Percentiles rank a stretch among this genome's conserved stretches.
These are phyloP conservation scores for Petrosia ficiformis DNA, from an alignment of 37 sponge, comb jelly and placozoan genomes.

Conservation along the genomic window DNA sequence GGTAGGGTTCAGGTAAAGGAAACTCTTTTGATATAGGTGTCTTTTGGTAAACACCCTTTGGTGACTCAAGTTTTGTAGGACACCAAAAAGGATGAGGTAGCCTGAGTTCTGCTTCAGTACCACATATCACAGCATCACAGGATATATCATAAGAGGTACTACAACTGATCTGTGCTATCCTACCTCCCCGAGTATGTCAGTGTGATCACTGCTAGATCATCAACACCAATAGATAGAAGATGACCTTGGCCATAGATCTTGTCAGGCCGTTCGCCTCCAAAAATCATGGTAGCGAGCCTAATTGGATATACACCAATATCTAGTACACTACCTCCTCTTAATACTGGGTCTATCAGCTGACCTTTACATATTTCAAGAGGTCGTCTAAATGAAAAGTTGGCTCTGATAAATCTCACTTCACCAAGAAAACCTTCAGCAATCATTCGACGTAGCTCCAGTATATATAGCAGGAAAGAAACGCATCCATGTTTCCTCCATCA, in stretches of 20 bases:
- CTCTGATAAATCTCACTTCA: constrained; percentile 59
- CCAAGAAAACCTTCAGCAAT: constrained; percentile 64
- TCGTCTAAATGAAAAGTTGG: constrained; percentile 50
- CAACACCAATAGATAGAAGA: constrained; percentile 21
- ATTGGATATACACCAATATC: constrained; percentile 80
- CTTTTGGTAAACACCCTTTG: constrained; percentile 25
- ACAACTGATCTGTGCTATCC: constrained; percentile 51
- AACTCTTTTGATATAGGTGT: constrained; percentile 41
- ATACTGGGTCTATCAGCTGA: constrained; percentile 34
- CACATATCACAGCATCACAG: constrained; percentile 57
- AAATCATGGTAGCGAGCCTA: constrained; percentile 59
- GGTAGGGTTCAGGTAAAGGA: constrained; percentile 34
- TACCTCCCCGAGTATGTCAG: constrained; percentile 29
- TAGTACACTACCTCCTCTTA: constrained; percentile 73
- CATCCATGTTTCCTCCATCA: constrained; percentile 66
- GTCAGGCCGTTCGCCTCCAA: constrained; percentile 55
- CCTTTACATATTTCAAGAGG: background rate
- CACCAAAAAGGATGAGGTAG: constrained; percentile 70
- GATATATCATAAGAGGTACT: constrained; percentile 19
- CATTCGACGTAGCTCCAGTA: constrained; percentile 42
- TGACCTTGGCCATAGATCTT: constrained; percentile 35
- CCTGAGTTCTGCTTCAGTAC: constrained; percentile 59
- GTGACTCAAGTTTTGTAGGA: constrained; percentile 54
- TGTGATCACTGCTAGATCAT: constrained; percentile 20
- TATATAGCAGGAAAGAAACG: constrained; percentile 63